phyloP scores from a whole-genome alignment of 2,113 vertebrate genomes.

The Aegotheles bennettii region DNA sequence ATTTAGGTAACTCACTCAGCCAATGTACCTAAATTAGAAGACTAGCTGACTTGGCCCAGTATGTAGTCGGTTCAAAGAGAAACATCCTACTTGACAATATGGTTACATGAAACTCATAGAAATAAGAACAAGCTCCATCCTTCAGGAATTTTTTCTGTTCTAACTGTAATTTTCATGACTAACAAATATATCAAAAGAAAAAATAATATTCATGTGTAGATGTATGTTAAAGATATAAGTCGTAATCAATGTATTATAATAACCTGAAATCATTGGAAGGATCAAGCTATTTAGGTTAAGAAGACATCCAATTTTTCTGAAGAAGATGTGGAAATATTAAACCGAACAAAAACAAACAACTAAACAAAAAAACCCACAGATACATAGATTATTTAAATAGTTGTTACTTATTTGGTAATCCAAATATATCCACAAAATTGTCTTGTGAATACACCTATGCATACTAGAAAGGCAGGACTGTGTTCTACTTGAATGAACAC shows the following conservation, averaged over 20 bases:
- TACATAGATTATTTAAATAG: neutral
- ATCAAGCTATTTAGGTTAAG: neutral
- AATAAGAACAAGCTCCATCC: neutral
- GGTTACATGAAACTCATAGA: neutral
- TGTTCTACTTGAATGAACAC: neutral
- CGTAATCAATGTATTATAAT: too few species aligned
- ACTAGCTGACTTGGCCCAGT: neutral
- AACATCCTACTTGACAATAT: neutral
- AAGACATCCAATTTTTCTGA: neutral
- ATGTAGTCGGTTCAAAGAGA: neutral
- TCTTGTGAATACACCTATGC: neutral
- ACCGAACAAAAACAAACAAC: neutral
- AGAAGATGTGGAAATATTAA: neutral
- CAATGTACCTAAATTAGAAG: neutral
- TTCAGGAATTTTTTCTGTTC: neutral
- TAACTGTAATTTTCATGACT: neutral
- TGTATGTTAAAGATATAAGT: neutral
- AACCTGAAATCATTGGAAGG: neutral
- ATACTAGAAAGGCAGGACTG: neutral
- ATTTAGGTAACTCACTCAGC: neutral
- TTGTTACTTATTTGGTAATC: neutral
- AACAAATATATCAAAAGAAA: neutral
- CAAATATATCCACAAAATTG: neutral
- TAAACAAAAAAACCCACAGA: rapidly evolving
- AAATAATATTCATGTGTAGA: neutral